Evolutionary conservation across 2,888 invertebrate species (phyloP).

Genomic region (Entomobrya proxima): DNA sequence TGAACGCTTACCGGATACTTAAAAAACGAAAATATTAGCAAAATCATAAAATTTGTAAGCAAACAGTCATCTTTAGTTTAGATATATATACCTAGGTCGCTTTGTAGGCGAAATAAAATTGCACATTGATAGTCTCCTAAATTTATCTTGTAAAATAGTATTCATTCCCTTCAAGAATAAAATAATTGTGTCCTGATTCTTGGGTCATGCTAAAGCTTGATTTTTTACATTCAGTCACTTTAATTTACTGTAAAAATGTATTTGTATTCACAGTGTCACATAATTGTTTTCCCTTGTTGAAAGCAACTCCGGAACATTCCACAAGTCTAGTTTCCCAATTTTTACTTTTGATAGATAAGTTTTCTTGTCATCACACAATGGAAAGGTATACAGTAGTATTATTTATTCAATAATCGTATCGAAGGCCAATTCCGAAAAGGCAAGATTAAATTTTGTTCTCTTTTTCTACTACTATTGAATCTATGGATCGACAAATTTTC

Average conservation of each 20-base stretch:
- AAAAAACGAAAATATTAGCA: too few relatives aligned
- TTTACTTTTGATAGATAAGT: slow-evolving; percentile 13
- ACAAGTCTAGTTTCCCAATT: not conserved
- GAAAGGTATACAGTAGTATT: not conserved
- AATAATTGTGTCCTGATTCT: not conserved
- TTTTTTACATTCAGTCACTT: not conserved
- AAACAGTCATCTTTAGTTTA: too few relatives aligned
- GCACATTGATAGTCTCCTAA: not conserved
- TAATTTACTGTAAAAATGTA: not conserved
- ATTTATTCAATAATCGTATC: slow-evolving; percentile 1
- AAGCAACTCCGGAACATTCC: not conserved
- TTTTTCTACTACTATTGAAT: not conserved
- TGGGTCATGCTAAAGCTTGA: not conserved
- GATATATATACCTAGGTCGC: not conserved
- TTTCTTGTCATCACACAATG: slow-evolving; percentile 44
- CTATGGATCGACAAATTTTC: not conserved
- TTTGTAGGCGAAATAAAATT: not conserved
- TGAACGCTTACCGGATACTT: too few relatives aligned
- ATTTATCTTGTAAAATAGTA: not conserved
- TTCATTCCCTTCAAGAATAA: not conserved
- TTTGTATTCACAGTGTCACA: slow-evolving; percentile 8
- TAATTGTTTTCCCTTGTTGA: not conserved
- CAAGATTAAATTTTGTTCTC: not conserved
- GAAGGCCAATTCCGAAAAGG: slow-evolving; percentile 57
- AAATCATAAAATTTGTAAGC: too few relatives aligned